Base-by-base conservation (phyloP, 2,888 invertebrate species). In the Aradus depressus region DNA sequence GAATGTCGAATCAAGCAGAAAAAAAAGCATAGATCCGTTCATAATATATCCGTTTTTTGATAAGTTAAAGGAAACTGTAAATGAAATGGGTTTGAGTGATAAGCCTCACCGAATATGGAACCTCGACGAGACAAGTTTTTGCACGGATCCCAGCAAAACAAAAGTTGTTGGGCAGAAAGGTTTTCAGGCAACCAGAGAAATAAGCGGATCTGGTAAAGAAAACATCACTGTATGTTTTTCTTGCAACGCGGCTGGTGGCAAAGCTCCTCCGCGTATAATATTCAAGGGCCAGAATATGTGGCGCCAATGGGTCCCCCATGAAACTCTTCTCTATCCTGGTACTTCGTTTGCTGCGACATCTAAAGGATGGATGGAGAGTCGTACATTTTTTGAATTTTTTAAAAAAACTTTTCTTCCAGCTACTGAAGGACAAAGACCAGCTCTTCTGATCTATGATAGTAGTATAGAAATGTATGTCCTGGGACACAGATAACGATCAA, bases 241-340 rank as follows among this genome's bases (percentile, higher is more conserved):
- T 35, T 47, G 44, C 34, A 54, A 34, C 28, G 52, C 54, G 12
- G 35, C 42, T 54, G 63, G 64, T 34, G 58, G 60, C 3, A 65
- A 65, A 56, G 58, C 56, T 16, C 62, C 62, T 34, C 65, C 64
- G 22, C 52, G 66, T 31, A 64, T 65, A 22, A 63, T 64, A 42
- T 63, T 60, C 55, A 64, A 64, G 47, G 60, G 64, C n/a, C 65
- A 64, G 59, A 59, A 62, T 59, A 53, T 63, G 18, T 67, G 66
- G 63, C 62, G 64, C 54, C 54, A 61, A 48, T 66, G 63, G 64
- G 50, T 41, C n/a, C n/a, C n/a, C n/a, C n/a, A n/a, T n/a, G n/a
- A n/a, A n/a, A n/a, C n/a, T 32, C 47, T 56, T 49, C 59, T 50
- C 2, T 63, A 56, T 55, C 60, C 61, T 37, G 58, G 56, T 16